Percentiles rank a stretch among this genome's conserved stretches.
Conservation (phyloP, 1,140 invertebrate species). For the Hyles vespertilio region DNA sequence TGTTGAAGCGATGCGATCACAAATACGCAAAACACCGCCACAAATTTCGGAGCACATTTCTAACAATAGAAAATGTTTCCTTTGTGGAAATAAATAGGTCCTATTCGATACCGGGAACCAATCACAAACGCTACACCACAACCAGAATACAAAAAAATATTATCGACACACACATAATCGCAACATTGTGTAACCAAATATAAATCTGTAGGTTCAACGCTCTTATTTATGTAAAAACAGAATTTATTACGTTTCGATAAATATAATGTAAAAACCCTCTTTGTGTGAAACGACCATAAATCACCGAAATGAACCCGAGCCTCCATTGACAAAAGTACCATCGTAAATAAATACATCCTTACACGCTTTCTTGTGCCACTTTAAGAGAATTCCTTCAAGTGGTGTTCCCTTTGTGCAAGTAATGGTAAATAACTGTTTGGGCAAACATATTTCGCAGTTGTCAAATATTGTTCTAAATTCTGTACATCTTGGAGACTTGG, state of each 20-base stretch:
- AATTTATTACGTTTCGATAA: conserved; percentile 55
- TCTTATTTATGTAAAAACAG: conserved; percentile 32
- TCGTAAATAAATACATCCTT: conserved; percentile 55
- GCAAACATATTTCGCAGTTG: conserved; percentile 20
- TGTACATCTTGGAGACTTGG: too few relatives aligned
- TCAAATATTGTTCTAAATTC: conserved; percentile 5
- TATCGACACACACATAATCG: not conserved
- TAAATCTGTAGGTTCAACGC: conserved; percentile 25
- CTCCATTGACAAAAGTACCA: conserved; percentile 57
- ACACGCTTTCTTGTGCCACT: conserved; percentile 21
- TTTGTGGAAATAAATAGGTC: conserved; percentile 3
- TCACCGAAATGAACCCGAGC: conserved; percentile 45
- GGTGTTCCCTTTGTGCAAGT: conserved; percentile 29
- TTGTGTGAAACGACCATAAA: conserved; percentile 53
- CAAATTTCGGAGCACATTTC: too few relatives aligned
- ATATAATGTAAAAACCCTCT: conserved; percentile 45
- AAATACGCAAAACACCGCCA: too few relatives aligned
- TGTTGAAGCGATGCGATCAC: too few relatives aligned
- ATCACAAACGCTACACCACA: too few relatives aligned
- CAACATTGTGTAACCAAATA: conserved; percentile 6
- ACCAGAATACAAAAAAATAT: too few relatives aligned
- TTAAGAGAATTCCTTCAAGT: conserved; percentile 24
- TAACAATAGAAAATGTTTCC: conserved; percentile 6
- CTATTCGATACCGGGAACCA: too few relatives aligned
- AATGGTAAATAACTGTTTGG: conserved; percentile 21